These are phyloP conservation scores for Ceratosolen solmsi DNA, from an alignment of 1,140 invertebrate species.

Conservation along the genomic window DNA sequence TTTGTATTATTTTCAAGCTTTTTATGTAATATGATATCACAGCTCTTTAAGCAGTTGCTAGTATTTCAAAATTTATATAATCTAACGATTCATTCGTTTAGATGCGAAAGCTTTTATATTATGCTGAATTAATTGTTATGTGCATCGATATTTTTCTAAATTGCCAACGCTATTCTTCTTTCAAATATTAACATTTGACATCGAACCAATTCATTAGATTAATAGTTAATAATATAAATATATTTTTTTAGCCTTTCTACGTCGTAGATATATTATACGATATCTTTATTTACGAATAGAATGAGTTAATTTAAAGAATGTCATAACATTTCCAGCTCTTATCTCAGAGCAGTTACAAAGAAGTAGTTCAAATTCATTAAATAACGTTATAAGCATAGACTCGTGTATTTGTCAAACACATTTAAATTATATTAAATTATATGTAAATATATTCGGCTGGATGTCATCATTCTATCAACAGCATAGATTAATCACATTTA, in stretches of 20 bases:
- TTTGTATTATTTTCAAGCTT: too few relatives aligned
- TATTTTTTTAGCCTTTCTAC: neutral
- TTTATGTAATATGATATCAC: too few relatives aligned
- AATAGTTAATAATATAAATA: neutral
- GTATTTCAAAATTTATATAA: too few relatives aligned
- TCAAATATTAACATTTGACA: too few relatives aligned
- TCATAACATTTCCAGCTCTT: conserved; percentile 14
- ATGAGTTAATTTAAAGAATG: conserved; percentile 7
- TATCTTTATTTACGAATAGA: neutral
- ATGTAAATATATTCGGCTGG: conserved; percentile 9
- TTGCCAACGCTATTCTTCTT: too few relatives aligned
- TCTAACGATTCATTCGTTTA: too few relatives aligned
- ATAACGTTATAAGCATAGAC: conserved; percentile 3
- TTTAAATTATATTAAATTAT: neutral
- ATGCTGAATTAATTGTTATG: too few relatives aligned
- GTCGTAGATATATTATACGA: neutral
- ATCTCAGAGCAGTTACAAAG: conserved; percentile 9
- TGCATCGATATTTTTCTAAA: too few relatives aligned
- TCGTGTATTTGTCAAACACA: neutral
- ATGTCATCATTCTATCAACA: neutral
- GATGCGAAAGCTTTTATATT: too few relatives aligned
- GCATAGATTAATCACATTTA: neutral
- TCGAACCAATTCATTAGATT: neutral
- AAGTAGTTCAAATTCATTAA: conserved; percentile 28
- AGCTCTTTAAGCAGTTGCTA: too few relatives aligned